phyloP scores from a whole-genome alignment of 2,113 vertebrate species.

The Gobius niger region DNA sequence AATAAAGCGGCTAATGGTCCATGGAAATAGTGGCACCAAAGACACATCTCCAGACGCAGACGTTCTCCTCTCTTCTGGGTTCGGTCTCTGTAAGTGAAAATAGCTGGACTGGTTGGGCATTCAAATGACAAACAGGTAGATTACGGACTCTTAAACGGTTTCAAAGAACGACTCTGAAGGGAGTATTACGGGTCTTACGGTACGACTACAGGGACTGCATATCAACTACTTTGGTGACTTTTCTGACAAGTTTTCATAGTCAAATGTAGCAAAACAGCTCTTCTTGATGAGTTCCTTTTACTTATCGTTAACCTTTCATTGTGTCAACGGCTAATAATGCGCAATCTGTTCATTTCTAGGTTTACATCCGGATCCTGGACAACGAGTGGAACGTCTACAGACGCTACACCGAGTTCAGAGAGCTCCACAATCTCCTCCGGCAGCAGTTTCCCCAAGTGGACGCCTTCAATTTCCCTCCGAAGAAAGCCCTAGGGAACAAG shows the following conservation, averaged over 20 bases:
- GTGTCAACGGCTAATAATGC: not conserved
- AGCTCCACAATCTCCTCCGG: conserved; percentile 87
- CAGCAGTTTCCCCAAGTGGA: conserved; percentile 87
- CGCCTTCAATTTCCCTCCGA: conserved; percentile 91
- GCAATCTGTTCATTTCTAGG: conserved; percentile 66
- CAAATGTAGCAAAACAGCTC: no score
- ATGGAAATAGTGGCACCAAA: conserved; percentile 60
- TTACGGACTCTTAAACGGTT: not conserved
- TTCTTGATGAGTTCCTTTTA: no score
- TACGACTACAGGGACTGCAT: not conserved
- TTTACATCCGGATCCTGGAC: conserved; percentile 96
- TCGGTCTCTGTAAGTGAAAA: conserved; percentile 50
- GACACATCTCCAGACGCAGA: conserved; percentile 37
- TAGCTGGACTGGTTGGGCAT: conserved; percentile 28
- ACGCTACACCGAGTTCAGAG: conserved; percentile 92
- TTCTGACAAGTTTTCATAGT: no score
- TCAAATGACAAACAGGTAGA: conserved; percentile 18
- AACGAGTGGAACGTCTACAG: conserved; percentile 98
- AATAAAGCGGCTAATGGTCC: conserved; percentile 69
- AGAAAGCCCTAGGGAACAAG: conserved; percentile 99
- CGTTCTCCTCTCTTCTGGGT: conserved; percentile 31
- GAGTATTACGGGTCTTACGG: not conserved
- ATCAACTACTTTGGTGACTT: no score
- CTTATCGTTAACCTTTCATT: no score
- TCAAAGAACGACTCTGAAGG: not conserved